Base-by-base conservation (phyloP, 1,140 invertebrate genomes). In the Potamilus streckersoni region DNA sequence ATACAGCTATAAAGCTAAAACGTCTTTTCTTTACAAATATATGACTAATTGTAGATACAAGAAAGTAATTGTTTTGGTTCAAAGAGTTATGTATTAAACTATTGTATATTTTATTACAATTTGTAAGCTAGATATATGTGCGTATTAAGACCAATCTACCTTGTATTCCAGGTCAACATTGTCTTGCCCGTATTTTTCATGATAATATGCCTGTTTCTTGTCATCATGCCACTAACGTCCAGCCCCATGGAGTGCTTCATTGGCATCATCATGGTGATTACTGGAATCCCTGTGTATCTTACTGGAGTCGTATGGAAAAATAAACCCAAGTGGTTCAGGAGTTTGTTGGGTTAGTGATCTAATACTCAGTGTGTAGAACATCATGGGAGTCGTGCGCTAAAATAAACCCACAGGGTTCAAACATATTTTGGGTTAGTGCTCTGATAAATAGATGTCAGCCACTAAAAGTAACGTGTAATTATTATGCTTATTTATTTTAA, bases 281-380 rank as follows among this genome's bases (percentile, higher is more conserved):
- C 94, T 63, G 97, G 96, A 15, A 92, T 98, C 65, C 97, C 97
- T 2, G 93, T 96, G 27, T 98, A 97, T 89, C 93, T 93, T 75
- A 80, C 95, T 17, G 94, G 95, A 61, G 93, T 98, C 74, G 92
- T 93, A 69, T 97, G 97, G 93, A 92, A 94, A 85, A 92, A 92
- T 55, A 95, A 95, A 86, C 96, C 96, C 1, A 82, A 89, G 65
- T 91, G 90, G 85, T 93, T 97, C 81, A 87, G 91, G 74, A 90
- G 87, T 60, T 70, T 92, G 8, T 93, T 95, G 83, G 91, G 96
- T 97, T 92, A 92, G 93, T 79, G 11, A 4, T 49, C 4, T 49
- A 11, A 49, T 49, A 49, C 6, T 49, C 65, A 97, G 97, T 2
- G 93, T 96, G 27, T 98, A 97, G 27, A 31, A 1, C 89, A 93